Base-by-base conservation (phyloP, 1,140 invertebrate species). In the Pseudomyrmex gracilis region DNA sequence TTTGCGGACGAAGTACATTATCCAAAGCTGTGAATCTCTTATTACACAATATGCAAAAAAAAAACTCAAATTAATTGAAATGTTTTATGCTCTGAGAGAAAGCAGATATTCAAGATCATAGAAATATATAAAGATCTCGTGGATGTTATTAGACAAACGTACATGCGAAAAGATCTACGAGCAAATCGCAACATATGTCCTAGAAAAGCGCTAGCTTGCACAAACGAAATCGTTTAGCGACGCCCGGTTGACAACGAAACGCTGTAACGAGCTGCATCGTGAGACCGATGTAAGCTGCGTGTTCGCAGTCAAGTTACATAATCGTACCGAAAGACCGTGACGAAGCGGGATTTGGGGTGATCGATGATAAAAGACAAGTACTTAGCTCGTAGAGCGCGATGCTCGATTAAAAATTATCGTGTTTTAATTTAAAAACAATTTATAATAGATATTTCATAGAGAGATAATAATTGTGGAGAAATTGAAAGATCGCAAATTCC, bases 271-370 rank as follows among this genome's bases (percentile, higher is more conserved):
- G 87, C 92, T 92, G 92, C 90, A 92, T 92, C 93, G 93, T 94
- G 93, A 93, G 93, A 93, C 88, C 93, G 87, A 83, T 87, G 87
- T 91, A 90, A 92, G 90, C 83, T 90, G 87, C 89, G 90, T 92
- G 92, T 93, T 94, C 93, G 93, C 93, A 94, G 92, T 94, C 90
- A 89, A 92, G 90, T 93, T 93, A 89, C 90, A 91, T 93, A 90
- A 91, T 90, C 91, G 86, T 70, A 82, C 73, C 87, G 85, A 88
- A 93, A 91, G 88, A 92, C 90, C 92, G 92, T 89, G 88, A 87
- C 91, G 89, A 93, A 94, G 92, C 70, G 85, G 15, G 55, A 84
- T 89, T 90, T 86, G 83, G 93, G 91, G 91, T 90, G 55, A 68
- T 66, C 55, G 15, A 55, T 10, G n/a, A 51, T 64, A 20, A 60